Percentiles rank a stretch among this genome's conserved stretches.
phyloP scores from a whole-genome alignment of 2,113 vertebrate species.

The Neotoma lepida region DNA sequence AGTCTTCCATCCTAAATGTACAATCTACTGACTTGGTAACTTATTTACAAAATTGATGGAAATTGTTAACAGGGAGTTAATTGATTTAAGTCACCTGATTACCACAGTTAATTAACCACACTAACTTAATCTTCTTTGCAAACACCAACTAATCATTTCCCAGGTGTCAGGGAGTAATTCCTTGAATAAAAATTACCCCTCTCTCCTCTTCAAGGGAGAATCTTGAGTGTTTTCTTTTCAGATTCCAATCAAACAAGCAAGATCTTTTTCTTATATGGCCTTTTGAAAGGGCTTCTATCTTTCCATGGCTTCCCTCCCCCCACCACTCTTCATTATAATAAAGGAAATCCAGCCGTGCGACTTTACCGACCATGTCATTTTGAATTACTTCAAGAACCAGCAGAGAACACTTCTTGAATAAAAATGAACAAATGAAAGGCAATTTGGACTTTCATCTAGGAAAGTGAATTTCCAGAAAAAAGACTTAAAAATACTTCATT shows the following conservation, averaged over 20 bases:
- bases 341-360: slow-evolving; percentile 29
- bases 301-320: not conserved
- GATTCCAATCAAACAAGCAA: slow-evolving; percentile 59
- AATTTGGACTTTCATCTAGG: slow-evolving; percentile 45
- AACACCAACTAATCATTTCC: slow-evolving; percentile 80
- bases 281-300: slow-evolving; percentile 10
- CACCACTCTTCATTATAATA: not conserved
- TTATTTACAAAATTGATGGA: slow-evolving; percentile 75
- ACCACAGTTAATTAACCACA: slow-evolving; percentile 78
- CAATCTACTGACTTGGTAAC: slow-evolving; percentile 57
- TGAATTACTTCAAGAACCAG: slow-evolving; percentile 69
- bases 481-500: not conserved
- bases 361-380: slow-evolving; percentile 41
- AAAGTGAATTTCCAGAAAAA: slow-evolving; percentile 56
- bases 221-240: slow-evolving; percentile 73
- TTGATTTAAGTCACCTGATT: slow-evolving; percentile 79
- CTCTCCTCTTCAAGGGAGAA: slow-evolving; percentile 67
- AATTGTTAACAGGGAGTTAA: slow-evolving; percentile 79
- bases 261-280: not conserved
- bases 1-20: slow-evolving; percentile 65
- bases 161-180: slow-evolving; percentile 74
- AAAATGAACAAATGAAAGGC: slow-evolving; percentile 64
- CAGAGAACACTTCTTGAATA: slow-evolving; percentile 55
- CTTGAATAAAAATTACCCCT: slow-evolving; percentile 77
- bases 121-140: slow-evolving; percentile 77